These are phyloP conservation scores for Periophthalmodon schlosseri DNA, from an alignment of 2,113 vertebrate genomes.

Conservation along the genomic window DNA sequence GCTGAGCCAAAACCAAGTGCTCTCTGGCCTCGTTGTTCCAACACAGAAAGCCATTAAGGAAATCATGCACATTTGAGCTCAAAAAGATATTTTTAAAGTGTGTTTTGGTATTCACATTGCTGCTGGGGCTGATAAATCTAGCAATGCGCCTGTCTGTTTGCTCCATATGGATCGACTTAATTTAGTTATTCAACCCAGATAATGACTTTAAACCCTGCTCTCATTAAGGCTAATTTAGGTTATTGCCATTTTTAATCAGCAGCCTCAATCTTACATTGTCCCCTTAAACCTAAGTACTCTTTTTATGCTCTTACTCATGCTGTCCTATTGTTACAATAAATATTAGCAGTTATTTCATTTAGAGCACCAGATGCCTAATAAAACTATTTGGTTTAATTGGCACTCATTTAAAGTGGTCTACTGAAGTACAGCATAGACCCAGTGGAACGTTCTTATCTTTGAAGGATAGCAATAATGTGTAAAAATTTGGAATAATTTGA, in stretches of 20 bases:
- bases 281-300: slow-evolving; percentile 10
- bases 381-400: slow-evolving; percentile 1
- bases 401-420: not conserved
- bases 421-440: not conserved
- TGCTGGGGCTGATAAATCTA: slow-evolving; percentile 1
- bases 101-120: slow-evolving; percentile 2
- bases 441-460: not conserved
- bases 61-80: not conserved
- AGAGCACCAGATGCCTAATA: not conserved
- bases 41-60: not conserved
- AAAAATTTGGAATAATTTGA: not conserved
- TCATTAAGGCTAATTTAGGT: slow-evolving; percentile 15
- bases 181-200: slow-evolving; percentile 10
- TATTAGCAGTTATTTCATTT: slow-evolving; percentile 1
- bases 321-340: slow-evolving; percentile 7
- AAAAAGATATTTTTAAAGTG: not conserved
- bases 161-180: slow-evolving; percentile 9
- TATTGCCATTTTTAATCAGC: slow-evolving; percentile 14
- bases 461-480: not conserved
- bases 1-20: slow-evolving; percentile 10
- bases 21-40: not conserved
- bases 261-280: slow-evolving; percentile 8
- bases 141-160: slow-evolving; percentile 1
- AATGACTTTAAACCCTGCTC: slow-evolving; percentile 4
- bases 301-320: slow-evolving; percentile 7